Conservation (phyloP, 2,113 vertebrate genomes). For the Salvelinus sp. region DNA sequence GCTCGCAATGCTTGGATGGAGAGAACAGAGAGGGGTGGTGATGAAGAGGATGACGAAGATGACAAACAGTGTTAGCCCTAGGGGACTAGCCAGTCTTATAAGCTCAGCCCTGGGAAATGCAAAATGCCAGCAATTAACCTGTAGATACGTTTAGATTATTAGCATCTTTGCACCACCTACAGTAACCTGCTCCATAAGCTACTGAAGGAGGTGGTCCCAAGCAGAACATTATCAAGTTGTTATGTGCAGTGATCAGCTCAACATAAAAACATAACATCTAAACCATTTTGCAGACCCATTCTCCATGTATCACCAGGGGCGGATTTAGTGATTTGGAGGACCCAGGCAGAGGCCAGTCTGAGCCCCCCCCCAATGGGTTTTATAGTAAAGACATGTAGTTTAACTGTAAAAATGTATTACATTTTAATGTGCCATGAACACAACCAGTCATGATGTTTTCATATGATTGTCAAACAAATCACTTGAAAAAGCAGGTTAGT, state of each 20-base stretch:
- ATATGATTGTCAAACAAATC: too few species aligned
- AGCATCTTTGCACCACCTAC: too few species aligned
- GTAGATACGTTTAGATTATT: too few species aligned
- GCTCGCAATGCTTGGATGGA: conserved; percentile 40
- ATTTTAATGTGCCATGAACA: conserved; percentile 54
- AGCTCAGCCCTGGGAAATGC: conserved; percentile 11
- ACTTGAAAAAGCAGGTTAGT: too few species aligned
- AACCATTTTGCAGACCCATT: too few species aligned
- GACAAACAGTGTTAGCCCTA: conserved; percentile 39
- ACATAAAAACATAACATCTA: too few species aligned
- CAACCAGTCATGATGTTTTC: conserved; percentile 16
- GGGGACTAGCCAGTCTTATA: conserved; percentile 16
- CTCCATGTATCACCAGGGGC: conserved; percentile 8
- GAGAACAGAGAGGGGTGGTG: conserved; percentile 27
- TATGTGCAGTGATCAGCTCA: too few species aligned
- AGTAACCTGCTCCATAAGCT: not conserved
- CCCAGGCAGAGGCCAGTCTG: too few species aligned
- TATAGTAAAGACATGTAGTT: conserved; percentile 45
- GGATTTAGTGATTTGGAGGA: too few species aligned
- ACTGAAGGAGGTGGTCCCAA: not conserved
- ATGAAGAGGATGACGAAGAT: conserved; percentile 38
- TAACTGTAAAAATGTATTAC: conserved; percentile 57
- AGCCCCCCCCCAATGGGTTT: conserved; percentile 20
- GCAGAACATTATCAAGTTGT: too few species aligned
- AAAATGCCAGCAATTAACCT: not conserved